phyloP scores from a whole-genome alignment of 1,140 invertebrate species.

The Coboldia fuscipes region DNA sequence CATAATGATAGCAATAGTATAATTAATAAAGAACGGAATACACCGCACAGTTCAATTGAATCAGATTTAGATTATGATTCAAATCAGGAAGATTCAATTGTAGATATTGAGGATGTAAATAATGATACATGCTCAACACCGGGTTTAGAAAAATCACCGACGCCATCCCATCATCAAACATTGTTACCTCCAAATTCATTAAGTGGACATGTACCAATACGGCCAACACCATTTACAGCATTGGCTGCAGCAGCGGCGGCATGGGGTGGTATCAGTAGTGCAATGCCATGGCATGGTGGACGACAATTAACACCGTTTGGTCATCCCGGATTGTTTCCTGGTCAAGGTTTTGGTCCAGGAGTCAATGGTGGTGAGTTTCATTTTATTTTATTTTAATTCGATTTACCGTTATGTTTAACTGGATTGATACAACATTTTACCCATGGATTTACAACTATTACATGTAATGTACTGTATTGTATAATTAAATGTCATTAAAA shows the following conservation, averaged over 20 bases:
- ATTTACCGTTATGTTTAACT: too few relatives aligned
- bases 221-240: slow-evolving; percentile 42
- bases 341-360: slow-evolving; percentile 12
- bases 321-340: slow-evolving; percentile 18
- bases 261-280: slow-evolving; percentile 31
- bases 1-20: slow-evolving; percentile 2
- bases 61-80: slow-evolving; percentile 41
- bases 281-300: slow-evolving; percentile 34
- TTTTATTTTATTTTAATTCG: slow-evolving; percentile 1
- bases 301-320: slow-evolving; percentile 25
- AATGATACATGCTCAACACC: slow-evolving; percentile 23
- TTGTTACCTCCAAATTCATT: slow-evolving; percentile 16
- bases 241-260: slow-evolving; percentile 37
- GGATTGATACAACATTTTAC: too few relatives aligned
- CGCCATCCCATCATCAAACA: slow-evolving; percentile 14
- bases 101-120: slow-evolving; percentile 41
- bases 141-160: slow-evolving; percentile 16
- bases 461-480: too few relatives aligned
- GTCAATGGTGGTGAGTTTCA: slow-evolving; percentile 13
- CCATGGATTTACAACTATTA: too few relatives aligned
- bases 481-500: too few relatives aligned
- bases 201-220: slow-evolving; percentile 29
- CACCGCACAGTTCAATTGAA: slow-evolving; percentile 17
- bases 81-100: slow-evolving; percentile 34
- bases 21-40: slow-evolving; percentile 17